These are phyloP conservation scores for Hypocryptadius cinnamomeus DNA, from an alignment of 2,113 vertebrate genomes.

Conservation along the genomic window DNA sequence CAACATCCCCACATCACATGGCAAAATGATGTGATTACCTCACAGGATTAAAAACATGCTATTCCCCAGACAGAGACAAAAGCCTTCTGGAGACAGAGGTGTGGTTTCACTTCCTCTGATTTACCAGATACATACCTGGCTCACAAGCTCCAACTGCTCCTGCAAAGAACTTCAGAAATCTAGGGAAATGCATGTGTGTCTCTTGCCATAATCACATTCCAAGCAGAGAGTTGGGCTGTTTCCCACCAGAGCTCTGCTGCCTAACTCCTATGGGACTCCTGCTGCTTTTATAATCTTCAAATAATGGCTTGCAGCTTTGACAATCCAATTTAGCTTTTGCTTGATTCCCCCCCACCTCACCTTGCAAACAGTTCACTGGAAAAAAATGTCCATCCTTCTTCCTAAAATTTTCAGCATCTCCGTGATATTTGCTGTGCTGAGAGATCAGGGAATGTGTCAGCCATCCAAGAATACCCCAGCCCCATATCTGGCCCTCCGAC, in stretches of 20 bases:
- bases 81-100: background rate
- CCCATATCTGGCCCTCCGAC: background rate
- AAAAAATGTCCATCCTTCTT: background rate
- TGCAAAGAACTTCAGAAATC: background rate
- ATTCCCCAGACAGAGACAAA: background rate
- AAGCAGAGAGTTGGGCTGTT: background rate
- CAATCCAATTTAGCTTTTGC: background rate
- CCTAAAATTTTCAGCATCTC: background rate
- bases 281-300: slow-evolving; percentile 11
- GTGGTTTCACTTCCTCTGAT: background rate
- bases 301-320: background rate
- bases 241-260: background rate
- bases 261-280: background rate
- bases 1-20: background rate
- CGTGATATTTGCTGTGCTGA: background rate
- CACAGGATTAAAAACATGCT: background rate
- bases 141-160: background rate
- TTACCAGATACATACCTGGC: background rate
- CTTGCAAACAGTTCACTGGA: background rate
- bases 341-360: rapidly evolving
- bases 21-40: background rate
- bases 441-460: background rate
- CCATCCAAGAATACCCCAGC: background rate
- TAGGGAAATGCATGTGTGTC: background rate
- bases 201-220: background rate